These are phyloP conservation scores for Apis florea DNA, from an alignment of 1,140 invertebrate species.

Conservation along the genomic window DNA sequence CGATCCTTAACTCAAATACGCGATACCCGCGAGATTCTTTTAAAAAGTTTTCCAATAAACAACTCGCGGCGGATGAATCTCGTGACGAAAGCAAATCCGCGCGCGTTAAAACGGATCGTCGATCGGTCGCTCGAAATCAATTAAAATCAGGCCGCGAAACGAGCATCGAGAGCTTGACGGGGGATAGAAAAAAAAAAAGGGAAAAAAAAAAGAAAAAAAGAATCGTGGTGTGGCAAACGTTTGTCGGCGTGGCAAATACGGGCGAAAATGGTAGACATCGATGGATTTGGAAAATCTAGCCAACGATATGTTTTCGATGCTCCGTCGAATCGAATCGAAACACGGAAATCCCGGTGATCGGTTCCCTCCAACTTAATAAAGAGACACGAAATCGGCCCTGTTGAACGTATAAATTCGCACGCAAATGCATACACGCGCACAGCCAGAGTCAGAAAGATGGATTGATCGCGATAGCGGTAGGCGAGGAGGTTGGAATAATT, in stretches of 20 bases:
- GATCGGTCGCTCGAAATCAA: not conserved
- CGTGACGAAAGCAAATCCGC: not conserved
- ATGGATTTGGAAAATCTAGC: not conserved
- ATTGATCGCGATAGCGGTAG: constrained; percentile 33
- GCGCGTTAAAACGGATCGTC: not conserved
- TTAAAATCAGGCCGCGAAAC: not conserved
- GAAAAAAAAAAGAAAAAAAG: too few relatives aligned
- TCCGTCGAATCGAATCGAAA: not conserved
- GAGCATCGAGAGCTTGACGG: not conserved
- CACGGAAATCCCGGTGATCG: not conserved
- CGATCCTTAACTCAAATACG: too few relatives aligned
- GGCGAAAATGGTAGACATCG: constrained; percentile 5
- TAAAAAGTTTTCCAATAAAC: not conserved
- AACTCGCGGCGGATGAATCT: not conserved
- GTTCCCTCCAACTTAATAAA: not conserved
- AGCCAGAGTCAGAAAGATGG: not conserved
- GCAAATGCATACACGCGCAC: not conserved
- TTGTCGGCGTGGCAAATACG: constrained; percentile 11
- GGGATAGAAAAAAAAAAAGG: not conserved
- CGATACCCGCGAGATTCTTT: too few relatives aligned
- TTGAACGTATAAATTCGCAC: constrained; percentile 36
- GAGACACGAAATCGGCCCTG: constrained; percentile 2
- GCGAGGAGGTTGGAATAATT: constrained; percentile 54
- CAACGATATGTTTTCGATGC: not conserved
- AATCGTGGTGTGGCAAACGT: not conserved